Evolutionary conservation across 2,113 vertebrate species (phyloP), one percentile per base, ranked within the genome.

Genomic region (Oxyruncus cristatus): DNA sequence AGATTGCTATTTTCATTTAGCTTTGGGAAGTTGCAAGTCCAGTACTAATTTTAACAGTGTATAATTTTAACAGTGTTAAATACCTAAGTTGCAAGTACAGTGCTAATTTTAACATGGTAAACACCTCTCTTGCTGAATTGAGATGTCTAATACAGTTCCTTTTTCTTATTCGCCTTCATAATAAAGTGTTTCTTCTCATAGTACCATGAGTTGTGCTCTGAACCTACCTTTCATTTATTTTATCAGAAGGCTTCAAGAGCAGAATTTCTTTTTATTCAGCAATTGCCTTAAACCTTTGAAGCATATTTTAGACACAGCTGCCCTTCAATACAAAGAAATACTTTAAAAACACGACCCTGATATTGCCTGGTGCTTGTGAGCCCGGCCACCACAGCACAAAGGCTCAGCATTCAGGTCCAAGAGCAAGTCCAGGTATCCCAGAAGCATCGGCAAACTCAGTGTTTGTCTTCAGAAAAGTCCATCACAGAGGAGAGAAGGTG

Each of bases 41-140:
- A 83, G 62, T 68, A 91, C 93, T 94, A 95, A 96, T 96, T 97
- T 96, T 95, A 92, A 89, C 55, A 94, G 72, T 35, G 58, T 89
- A 46, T 71, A 92, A 85, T 91, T 95, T 95, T 85, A 95, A 95
- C 88, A 94, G 59, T 93, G 92, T 94, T 94, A 96, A 98, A 96
- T 73, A 86, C 47, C 66, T 59, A 85, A 68, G 58, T 8, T 94
- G 42, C 63, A 91, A 96, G 71, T 37, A n/a, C 65, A 91, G 79
- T 14, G 76, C 88, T 93, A 95, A 95, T 97, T 97, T 95, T 85
- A 94, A 94, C 91, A 83, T 23, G 94, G 75, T 93, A 97, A 97
- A 97, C 93, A 97, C 77, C 77, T 91, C 78, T n/a, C 50, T 87
- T 50, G 56, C 35, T 74, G 67, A n/a, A 93, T 15, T 67, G 37